phyloP scores from a whole-genome alignment of 2,797 vertebrate genomes.

The Aselliscus stoliczkanus region DNA sequence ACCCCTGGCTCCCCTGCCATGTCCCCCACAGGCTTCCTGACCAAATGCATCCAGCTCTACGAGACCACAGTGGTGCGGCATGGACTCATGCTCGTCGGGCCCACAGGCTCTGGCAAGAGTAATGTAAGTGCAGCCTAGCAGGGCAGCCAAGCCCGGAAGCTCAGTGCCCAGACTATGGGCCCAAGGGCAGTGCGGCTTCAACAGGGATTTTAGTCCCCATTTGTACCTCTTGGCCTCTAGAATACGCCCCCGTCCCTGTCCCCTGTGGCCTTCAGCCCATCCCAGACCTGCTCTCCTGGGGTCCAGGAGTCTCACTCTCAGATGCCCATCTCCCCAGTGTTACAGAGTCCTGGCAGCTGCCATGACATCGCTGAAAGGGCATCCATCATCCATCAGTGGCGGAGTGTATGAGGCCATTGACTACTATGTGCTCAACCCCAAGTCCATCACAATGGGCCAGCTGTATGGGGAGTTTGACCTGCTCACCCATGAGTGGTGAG shows the following conservation, averaged over 20 bases:
- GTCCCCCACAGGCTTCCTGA: constrained; percentile 87
- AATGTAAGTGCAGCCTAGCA: constrained; percentile 81
- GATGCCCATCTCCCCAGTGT: constrained; percentile 82
- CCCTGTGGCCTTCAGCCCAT: not conserved
- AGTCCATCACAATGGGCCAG: constrained; percentile 96
- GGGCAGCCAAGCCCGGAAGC: not conserved
- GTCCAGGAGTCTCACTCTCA: not conserved
- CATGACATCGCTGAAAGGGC: constrained; percentile 88
- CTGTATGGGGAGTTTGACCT: constrained; percentile 94
- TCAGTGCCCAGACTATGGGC: not conserved
- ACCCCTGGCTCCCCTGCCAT: not conserved
- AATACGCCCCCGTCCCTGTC: constrained; percentile 3
- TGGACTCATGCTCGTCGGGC: constrained; percentile 93
- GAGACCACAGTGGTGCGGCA: constrained; percentile 93
- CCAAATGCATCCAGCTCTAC: constrained; percentile 94
- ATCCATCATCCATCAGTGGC: constrained; percentile 89
- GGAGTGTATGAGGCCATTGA: constrained; percentile 88
- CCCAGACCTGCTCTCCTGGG: not conserved
- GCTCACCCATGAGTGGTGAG: constrained; percentile 95
- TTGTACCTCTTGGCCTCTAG: not conserved
- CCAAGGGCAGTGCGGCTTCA: not conserved
- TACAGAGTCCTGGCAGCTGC: constrained; percentile 91
- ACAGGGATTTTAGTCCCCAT: not conserved
- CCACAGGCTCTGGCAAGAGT: constrained; percentile 93
- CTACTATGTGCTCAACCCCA: constrained; percentile 91